Evolutionary conservation across 2,888 invertebrate species (phyloP).

Genomic region (Plagodis pulveraria): DNA sequence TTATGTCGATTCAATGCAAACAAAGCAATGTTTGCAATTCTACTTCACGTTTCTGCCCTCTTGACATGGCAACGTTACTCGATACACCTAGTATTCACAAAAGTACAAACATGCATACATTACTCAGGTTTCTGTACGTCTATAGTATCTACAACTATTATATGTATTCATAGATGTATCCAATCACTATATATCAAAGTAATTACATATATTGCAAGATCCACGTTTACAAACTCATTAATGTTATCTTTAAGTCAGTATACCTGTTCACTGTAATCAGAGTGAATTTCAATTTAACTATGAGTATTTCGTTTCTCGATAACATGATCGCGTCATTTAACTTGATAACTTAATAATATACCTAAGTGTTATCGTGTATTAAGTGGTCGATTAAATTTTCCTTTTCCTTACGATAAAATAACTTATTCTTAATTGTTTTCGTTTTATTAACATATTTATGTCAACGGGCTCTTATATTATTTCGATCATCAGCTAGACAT

Average conservation of each 20-base stretch:
- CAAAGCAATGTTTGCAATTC: conserved; percentile 17
- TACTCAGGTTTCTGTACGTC: conserved; percentile 26
- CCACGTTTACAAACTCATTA: conserved; percentile 9
- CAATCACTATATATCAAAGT: conserved; percentile 13
- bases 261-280: conserved; percentile 14
- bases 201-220: conserved; percentile 7
- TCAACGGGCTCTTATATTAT: too few relatives aligned
- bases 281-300: conserved; percentile 19
- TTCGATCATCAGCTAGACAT: too few relatives aligned
- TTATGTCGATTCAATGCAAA: conserved; percentile 19
- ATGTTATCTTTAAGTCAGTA: conserved; percentile 4
- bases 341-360: conserved; percentile 21
- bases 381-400: background rate
- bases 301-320: conserved; percentile 27
- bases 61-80: conserved; percentile 19
- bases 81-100: conserved; percentile 21
- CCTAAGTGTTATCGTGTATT: background rate
- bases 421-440: background rate
- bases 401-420: background rate
- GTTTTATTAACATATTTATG: too few relatives aligned
- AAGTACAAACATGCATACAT: conserved; percentile 9
- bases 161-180: background rate
- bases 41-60: conserved; percentile 24
- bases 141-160: conserved; percentile 7
- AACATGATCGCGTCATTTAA: conserved; percentile 23